A percentile compares a stretch with the other conserved stretches of the same genome.
These are phyloP conservation scores for Micoletzkya japonica DNA, from an alignment of 2,888 invertebrate genomes.

Conservation along the genomic window DNA sequence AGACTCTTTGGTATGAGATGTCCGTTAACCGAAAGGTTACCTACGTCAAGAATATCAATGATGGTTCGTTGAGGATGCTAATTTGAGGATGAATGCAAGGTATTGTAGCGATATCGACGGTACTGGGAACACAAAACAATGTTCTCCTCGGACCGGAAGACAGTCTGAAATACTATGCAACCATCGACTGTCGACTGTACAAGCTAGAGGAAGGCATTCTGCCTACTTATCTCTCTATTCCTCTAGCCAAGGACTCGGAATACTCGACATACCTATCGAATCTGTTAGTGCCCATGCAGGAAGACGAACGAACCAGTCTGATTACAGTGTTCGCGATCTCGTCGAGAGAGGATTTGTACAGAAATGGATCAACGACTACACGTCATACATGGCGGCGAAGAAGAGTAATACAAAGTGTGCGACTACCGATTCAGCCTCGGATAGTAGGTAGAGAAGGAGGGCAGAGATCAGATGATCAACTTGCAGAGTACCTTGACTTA, in stretches of 20 bases:
- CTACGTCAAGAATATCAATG: conserved; percentile 44
- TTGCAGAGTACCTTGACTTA: conserved; percentile 46
- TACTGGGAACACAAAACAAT: conserved; percentile 38
- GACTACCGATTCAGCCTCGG: conserved; percentile 34
- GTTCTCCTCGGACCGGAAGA: conserved; percentile 53
- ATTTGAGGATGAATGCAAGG: neutral
- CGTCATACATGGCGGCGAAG: conserved; percentile 38
- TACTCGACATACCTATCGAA: conserved; percentile 45
- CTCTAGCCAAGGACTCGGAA: conserved; percentile 38
- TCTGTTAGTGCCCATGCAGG: conserved; percentile 30
- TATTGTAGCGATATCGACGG: conserved; percentile 39
- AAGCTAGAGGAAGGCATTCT: conserved; percentile 48
- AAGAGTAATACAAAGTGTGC: conserved; percentile 38
- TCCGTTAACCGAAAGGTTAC: conserved; percentile 42
- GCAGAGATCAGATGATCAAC: neutral
- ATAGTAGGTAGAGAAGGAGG: conserved; percentile 24
- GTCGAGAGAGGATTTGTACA: conserved; percentile 56
- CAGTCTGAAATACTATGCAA: conserved; percentile 46
- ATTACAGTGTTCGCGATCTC: conserved; percentile 50
- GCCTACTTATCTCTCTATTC: conserved; percentile 51
- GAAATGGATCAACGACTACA: conserved; percentile 58
- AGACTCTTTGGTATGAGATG: conserved; percentile 53
- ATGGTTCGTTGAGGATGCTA: conserved; percentile 29
- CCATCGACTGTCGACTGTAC: conserved; percentile 45
- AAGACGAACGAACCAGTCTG: neutral